Evolutionary conservation across 2,888 invertebrate genomes (phyloP), one percentile per base, ranked within the genome.

Genomic region (Panopea generosa): DNA sequence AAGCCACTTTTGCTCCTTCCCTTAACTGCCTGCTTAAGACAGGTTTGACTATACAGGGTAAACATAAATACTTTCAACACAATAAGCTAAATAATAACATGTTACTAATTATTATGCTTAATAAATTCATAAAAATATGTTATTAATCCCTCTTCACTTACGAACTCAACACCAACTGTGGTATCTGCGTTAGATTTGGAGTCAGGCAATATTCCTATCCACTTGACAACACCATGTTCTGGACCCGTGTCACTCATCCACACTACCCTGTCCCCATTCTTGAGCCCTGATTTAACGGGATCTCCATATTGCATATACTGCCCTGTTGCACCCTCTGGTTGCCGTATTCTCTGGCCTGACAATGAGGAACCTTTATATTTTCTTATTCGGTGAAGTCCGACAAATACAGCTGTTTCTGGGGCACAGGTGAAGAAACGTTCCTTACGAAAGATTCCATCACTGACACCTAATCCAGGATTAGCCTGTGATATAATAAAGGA

Each of bases 151-250:
- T n/a, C n/a, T n/a, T n/a, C 16, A 93, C 93, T 92, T 89, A 94
- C 94, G 92, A 94, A 93, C 89, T 94, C 94, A 2, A 94, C 92
- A 27, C 94, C 94, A 62, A 94, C 93, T 75, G 94, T 94, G 89
- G 92, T 93, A 66, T 92, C 92, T 22, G 93, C 91, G 11, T 29
- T 27, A 38, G 89, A 90, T 14, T 81, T 63, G 63, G 92, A 91
- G 77, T 93, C 93, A 4, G 93, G 93, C 27, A 94, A 87, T 40
- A 88, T 87, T 1, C 94, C 94, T 50, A 94, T 92, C 94, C 94
- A 94, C 76, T 92, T 91, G 20, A 94, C 93, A 1, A 89, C 88
- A 16, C 94, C 94, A 75, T 88, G 87, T 82, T 94, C 94, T 1
- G 94, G 93, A 11, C 93, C 92, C 40, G 91, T 87, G 83, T 93